Percentiles rank a stretch among this genome's conserved stretches.
Conservation (phyloP, 2,113 vertebrate species). For the Entosphenus tridentatus region DNA sequence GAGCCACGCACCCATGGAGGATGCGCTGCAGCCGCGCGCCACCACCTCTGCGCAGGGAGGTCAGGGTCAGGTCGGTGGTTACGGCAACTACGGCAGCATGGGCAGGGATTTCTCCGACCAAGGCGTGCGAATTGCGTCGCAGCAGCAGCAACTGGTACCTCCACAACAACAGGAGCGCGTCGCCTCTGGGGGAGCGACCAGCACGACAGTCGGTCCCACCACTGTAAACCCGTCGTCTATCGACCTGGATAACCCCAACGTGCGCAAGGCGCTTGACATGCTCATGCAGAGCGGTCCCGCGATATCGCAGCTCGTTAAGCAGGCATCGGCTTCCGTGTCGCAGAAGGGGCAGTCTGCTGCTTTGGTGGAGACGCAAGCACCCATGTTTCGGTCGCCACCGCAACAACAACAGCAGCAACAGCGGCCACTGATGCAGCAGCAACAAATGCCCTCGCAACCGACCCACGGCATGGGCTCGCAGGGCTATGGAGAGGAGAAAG, state of each 20-base stretch:
- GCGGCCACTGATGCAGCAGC: not conserved
- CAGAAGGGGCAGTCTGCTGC: slow-evolving; percentile 23
- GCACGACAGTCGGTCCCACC: not conserved
- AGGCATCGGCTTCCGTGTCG: slow-evolving; percentile 11
- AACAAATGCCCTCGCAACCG: too few species aligned
- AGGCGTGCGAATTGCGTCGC: not conserved
- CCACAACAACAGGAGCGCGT: not conserved
- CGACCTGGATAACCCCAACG: slow-evolving; percentile 92
- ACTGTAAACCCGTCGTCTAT: slow-evolving; percentile 17
- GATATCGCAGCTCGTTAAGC: slow-evolving; percentile 55
- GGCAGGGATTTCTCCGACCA: too few species aligned
- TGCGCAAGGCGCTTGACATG: slow-evolving; percentile 90
- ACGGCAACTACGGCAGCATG: too few species aligned
- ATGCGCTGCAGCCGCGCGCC: too few species aligned
- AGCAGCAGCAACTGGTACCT: not conserved
- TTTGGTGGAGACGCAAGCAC: slow-evolving; percentile 16
- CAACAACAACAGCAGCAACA: not conserved
- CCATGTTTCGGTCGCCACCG: not conserved
- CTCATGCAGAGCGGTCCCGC: slow-evolving; percentile 83
- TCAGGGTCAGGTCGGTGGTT: too few species aligned
- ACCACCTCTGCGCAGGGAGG: too few species aligned
- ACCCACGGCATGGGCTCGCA: too few species aligned
- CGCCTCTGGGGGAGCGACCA: not conserved
- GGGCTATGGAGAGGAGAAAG: too few species aligned
- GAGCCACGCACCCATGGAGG: too few species aligned